Evolutionary conservation across 1,140 invertebrate species (phyloP).

Genomic region (Ceratitis capitata): DNA sequence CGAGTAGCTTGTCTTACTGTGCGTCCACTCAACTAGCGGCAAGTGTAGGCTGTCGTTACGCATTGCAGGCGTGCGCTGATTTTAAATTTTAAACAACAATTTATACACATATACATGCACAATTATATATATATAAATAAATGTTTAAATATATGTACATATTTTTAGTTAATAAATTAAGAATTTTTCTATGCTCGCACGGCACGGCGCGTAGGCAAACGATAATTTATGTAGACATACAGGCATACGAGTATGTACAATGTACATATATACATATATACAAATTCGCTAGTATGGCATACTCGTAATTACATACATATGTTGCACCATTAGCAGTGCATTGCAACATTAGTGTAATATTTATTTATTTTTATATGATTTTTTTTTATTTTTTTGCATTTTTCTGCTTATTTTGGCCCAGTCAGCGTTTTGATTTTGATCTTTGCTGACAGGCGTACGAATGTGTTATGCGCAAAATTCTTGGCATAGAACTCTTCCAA

Average conservation of each 20-base stretch:
- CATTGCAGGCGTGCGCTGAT: neutral
- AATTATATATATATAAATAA: too few species aligned
- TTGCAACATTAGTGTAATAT: neutral
- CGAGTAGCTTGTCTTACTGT: too few species aligned
- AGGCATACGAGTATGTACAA: too few species aligned
- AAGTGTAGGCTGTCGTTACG: neutral
- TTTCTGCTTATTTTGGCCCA: neutral
- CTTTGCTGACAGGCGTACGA: neutral
- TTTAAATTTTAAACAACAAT: too few species aligned
- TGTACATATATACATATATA: neutral
- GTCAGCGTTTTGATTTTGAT: neutral
- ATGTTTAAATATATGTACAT: too few species aligned
- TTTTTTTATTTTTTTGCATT: too few species aligned
- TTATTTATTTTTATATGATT: constrained; percentile 1
- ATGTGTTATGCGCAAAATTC: neutral
- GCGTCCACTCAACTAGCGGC: neutral
- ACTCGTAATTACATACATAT: neutral
- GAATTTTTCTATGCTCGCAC: too few species aligned
- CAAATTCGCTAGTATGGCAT: too few species aligned
- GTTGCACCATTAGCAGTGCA: neutral
- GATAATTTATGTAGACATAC: too few species aligned
- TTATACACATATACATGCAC: too few species aligned
- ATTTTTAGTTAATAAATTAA: too few species aligned
- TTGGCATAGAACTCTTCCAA: neutral
- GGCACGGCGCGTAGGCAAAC: too few species aligned